Conservation (phyloP, 2,888 invertebrate species). For the Drosophila testacea region DNA sequence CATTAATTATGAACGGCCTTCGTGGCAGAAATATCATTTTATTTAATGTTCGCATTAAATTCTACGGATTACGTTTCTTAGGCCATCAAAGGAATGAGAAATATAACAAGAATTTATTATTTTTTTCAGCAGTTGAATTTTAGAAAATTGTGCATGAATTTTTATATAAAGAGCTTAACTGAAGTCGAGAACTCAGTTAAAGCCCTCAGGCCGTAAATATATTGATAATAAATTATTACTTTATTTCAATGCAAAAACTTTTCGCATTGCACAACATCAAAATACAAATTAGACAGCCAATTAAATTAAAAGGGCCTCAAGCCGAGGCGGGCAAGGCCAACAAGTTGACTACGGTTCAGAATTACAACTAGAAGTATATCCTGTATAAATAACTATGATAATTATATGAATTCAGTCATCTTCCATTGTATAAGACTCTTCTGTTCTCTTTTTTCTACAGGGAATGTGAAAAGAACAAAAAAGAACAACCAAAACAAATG, state of each 20-base stretch:
- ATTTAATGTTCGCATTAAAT: constrained; percentile 56
- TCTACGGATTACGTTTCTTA: constrained; percentile 14
- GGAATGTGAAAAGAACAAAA: constrained; percentile 8
- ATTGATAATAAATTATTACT: constrained; percentile 52
- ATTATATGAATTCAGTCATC: neutral
- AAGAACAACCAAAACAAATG: constrained; percentile 14
- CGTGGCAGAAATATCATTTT: constrained; percentile 49
- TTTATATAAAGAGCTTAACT: neutral
- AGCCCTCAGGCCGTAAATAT: constrained; percentile 10
- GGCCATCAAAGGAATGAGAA: constrained; percentile 6
- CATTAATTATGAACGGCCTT: constrained; percentile 60
- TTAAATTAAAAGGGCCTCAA: constrained; percentile 61
- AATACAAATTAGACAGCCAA: constrained; percentile 61
- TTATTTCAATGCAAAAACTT: constrained; percentile 35
- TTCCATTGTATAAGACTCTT: neutral
- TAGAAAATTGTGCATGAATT: neutral
- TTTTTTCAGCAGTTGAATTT: constrained; percentile 1
- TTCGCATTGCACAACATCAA: constrained; percentile 27
- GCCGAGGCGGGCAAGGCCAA: constrained; percentile 17
- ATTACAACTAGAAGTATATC: constrained; percentile 9
- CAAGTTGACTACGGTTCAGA: neutral
- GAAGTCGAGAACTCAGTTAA: too few species aligned
- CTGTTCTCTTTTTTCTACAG: neutral
- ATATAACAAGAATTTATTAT: constrained; percentile 18
- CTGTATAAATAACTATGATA: neutral